Evolutionary conservation across 2,888 invertebrate genomes (phyloP), one percentile per base, ranked within the genome.

Genomic region (Pseudococcus jackbeardsleyi): DNA sequence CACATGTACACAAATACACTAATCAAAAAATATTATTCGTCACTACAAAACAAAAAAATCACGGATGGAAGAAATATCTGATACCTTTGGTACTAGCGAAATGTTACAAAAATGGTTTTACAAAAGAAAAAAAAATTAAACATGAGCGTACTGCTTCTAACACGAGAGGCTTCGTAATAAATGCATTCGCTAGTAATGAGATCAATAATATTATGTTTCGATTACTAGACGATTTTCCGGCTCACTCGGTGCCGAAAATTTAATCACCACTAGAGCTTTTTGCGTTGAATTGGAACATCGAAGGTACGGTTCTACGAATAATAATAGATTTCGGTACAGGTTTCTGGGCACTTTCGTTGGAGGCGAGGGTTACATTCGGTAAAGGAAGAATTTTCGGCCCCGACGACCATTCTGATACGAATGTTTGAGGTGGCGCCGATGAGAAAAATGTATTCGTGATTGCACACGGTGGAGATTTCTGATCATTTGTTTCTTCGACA

Each of bases 241-340:
- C n/a, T 42, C n/a, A 42, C 12, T 64, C 19, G 17, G 22, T 46
- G n/a, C 19, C 72, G 22, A 64, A 33, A 68, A 7, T 48, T 22
- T 39, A 3, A 19, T 87, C 87, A 22, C 39, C 22, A 39, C 15
- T n/a, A n/a, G 22, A 22, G 17, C 19, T 59, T 59, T 46, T 33
- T 2, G 64, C 84, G 64, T 88, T 88, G 26, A 88, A 88, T 64
- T 88, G 88, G 39, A 88, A 88, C 59, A 84, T 88, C 54, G 88
- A 64, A 0, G 88, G 88, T 54, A 88, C 88, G 11, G 15, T 33
- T 42, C 64, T 48, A 42, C 54, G 42, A 15, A 88, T 79, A 7
- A 64, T 33, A 11, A 88, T 26, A 0, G 84, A 84, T 48, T 33
- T 88, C 9, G 84, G 84, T 9, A 84, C 39, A n/a, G 88, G 48